These are phyloP conservation scores for Busseola fusca DNA, from an alignment of 2,888 invertebrate genomes.

Conservation along the genomic window DNA sequence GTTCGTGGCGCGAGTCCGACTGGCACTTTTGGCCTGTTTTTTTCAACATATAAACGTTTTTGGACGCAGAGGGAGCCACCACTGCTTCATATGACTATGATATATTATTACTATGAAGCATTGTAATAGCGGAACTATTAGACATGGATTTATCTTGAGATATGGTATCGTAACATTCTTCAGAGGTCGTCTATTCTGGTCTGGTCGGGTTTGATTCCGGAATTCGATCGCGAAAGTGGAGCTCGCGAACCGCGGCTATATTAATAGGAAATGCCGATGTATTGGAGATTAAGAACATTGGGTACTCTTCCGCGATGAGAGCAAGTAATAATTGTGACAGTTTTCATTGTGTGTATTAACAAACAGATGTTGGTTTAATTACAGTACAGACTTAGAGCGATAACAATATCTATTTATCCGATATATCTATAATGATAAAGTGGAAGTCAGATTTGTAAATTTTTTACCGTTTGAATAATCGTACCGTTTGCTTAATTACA, in stretches of 20 bases:
- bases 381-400: neutral
- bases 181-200: slow-evolving; percentile 27
- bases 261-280: slow-evolving; percentile 28
- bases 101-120: neutral
- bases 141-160: neutral
- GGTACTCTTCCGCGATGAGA: slow-evolving; percentile 29
- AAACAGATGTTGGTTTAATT: neutral
- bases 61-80: too few relatives aligned
- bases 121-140: neutral
- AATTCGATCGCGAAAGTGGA: slow-evolving; percentile 38
- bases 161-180: slow-evolving; percentile 6
- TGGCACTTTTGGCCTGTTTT: too few relatives aligned
- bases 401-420: neutral
- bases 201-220: slow-evolving; percentile 38
- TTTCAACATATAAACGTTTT: too few relatives aligned
- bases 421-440: too few relatives aligned
- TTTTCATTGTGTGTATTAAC: neutral
- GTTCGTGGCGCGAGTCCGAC: too few relatives aligned
- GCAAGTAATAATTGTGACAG: slow-evolving; percentile 6
- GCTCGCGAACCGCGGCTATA: slow-evolving; percentile 22
- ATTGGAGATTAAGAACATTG: slow-evolving; percentile 16
- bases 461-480: too few relatives aligned
- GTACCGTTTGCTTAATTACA: too few relatives aligned
- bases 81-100: too few relatives aligned
- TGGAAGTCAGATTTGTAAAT: too few relatives aligned